Evolutionary conservation across 2,888 invertebrate genomes (phyloP).

Genomic region (Ryuthela nishihirai): DNA sequence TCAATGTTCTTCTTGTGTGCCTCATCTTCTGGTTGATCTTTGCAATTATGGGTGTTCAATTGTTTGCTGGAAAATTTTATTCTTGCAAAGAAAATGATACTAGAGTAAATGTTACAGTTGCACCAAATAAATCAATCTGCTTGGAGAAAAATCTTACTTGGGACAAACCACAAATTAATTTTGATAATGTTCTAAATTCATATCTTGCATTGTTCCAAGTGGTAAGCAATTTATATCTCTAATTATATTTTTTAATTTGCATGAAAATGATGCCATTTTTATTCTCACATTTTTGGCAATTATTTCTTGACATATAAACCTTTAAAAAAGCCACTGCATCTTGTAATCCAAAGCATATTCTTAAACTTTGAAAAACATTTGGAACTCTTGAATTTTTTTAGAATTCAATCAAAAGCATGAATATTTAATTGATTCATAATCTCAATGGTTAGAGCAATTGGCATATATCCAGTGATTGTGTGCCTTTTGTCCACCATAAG

Average conservation of each 20-base stretch:
- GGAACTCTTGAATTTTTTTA: neutral
- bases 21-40: constrained; percentile 99
- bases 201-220: constrained; percentile 97
- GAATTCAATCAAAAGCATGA: neutral
- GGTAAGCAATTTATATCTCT: constrained; percentile 45
- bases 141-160: constrained; percentile 75
- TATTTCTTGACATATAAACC: no score
- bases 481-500: no score
- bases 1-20: constrained; percentile 98
- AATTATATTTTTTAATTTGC: neutral
- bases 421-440: neutral
- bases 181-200: constrained; percentile 95
- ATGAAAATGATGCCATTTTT: no score
- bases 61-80: constrained; percentile 95
- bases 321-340: no score
- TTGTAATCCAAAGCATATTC: no score
- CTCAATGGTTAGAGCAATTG: neutral
- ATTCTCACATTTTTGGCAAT: no score
- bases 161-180: constrained; percentile 96
- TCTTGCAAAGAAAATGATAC: constrained; percentile 84
- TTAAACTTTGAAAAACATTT: neutral
- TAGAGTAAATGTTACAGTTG: constrained; percentile 72
- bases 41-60: constrained; percentile 98
- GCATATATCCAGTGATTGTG: no score
- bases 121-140: constrained; percentile 81